Evolutionary conservation across 1,140 invertebrate species (phyloP).

Genomic region (Thaumatotibia leucotreta): DNA sequence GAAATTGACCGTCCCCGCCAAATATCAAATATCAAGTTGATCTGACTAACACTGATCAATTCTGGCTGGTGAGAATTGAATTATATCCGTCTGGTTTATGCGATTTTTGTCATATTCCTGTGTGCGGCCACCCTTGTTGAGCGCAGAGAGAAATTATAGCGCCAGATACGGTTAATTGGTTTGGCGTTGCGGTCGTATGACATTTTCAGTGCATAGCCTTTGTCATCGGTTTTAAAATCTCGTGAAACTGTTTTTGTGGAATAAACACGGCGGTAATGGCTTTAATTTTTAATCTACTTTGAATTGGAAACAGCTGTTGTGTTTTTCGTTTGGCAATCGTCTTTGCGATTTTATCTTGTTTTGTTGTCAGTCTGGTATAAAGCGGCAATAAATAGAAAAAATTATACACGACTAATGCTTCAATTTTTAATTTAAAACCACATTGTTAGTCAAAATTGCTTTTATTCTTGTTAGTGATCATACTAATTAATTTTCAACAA

Average conservation of each 20-base stretch:
- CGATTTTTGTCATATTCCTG: constrained; percentile 65
- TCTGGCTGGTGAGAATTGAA: constrained; percentile 67
- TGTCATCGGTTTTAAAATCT: constrained; percentile 66
- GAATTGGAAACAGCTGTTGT: not conserved
- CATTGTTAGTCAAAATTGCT: too few species aligned
- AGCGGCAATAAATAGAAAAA: not conserved
- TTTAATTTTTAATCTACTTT: not conserved
- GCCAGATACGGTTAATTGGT: constrained; percentile 70
- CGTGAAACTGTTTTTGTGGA: constrained; percentile 38
- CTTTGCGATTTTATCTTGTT: not conserved
- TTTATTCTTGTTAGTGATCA: too few species aligned
- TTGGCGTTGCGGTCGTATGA: constrained; percentile 65
- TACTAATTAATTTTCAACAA: too few species aligned
- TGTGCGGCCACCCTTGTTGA: constrained; percentile 27
- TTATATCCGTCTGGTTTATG: constrained; percentile 65
- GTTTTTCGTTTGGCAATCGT: not conserved
- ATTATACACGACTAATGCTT: not conserved
- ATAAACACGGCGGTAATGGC: constrained; percentile 29
- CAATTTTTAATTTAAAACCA: not conserved
- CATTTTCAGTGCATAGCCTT: constrained; percentile 66
- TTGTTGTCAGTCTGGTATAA: not conserved
- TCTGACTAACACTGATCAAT: constrained; percentile 66
- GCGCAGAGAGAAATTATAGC: constrained; percentile 54
- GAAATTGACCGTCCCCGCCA: constrained; percentile 64
- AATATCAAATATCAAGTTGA: constrained; percentile 73